A percentile compares a stretch with the other conserved stretches of the same genome.
Evolutionary conservation across 2,888 invertebrate genomes (phyloP).

Genomic region (Stenodema calcarata): DNA sequence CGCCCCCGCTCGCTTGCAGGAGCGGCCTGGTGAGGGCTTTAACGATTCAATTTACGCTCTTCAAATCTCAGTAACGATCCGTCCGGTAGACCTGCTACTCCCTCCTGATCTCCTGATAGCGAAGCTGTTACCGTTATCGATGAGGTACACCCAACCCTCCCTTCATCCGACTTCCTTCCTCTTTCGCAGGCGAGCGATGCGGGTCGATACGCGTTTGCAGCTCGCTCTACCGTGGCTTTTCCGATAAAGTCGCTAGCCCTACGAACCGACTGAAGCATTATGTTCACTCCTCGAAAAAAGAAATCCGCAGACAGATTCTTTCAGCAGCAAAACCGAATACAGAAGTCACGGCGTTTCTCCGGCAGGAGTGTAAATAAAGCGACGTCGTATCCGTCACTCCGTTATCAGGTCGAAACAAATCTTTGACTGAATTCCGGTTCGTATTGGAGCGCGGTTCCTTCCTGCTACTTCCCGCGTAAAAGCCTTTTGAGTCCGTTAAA

Average conservation of each 20-base stretch:
- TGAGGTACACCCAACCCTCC: not conserved
- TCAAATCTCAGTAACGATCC: conserved; percentile 30
- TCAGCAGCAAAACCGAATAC: not conserved
- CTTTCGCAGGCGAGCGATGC: not conserved
- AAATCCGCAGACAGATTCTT: not conserved
- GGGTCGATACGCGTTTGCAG: conserved; percentile 9
- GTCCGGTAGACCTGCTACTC: conserved; percentile 4
- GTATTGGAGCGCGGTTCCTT: not conserved
- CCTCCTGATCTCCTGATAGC: conserved; percentile 30
- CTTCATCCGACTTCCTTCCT: not conserved
- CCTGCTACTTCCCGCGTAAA: not conserved
- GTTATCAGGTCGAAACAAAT: not conserved
- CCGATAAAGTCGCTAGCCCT: not conserved
- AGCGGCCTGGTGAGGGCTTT: not conserved
- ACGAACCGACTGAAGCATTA: not conserved
- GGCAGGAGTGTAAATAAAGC: not conserved
- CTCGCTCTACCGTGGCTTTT: not conserved
- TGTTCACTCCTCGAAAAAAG: not conserved
- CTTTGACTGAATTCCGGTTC: not conserved
- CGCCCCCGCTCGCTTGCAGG: not conserved
- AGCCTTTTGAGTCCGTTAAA: not conserved
- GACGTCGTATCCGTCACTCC: not conserved
- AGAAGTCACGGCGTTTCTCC: not conserved
- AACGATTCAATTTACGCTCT: conserved; percentile 29
- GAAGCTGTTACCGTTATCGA: conserved; percentile 29